Base-by-base conservation (phyloP, 30 jellyfish, hydroid and myxozoan genomes). In the Pseudorhiza aurosa region DNA sequence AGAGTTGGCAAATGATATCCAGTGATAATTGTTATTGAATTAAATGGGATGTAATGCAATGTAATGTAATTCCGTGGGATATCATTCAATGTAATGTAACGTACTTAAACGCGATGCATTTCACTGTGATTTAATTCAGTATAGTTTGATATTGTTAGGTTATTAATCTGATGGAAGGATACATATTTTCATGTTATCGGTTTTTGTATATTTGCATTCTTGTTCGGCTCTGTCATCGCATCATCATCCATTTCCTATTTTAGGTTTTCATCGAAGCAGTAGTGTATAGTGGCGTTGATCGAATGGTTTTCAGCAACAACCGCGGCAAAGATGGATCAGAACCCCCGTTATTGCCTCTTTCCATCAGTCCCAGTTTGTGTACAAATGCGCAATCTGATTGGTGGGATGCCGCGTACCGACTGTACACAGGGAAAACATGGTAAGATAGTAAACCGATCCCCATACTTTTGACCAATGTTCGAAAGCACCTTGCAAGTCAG, bases 371-470 rank as follows among this genome's bases (percentile, higher is more conserved):
- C 1, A 35, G 65, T 24, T 56, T 88, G 55, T 82, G 72, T 22
- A 88, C 92, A 24, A 44, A 40, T 10, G 11, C 74, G 19, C 95
- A 88, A 55, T 59, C 80, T 49, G 97, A 88, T 21, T 88, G 82
- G 83, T 88, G 97, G 97, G 82, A 88, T 18, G 88, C 97, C 8
- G 95, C 91, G 3, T 88, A 57, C 35, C 18, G 94, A n/a, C 59
- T 88, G 74, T 85, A 88, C 59, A 88, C 91, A 6, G 97, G 97
- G 10, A 88, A 88, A 58, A 71, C 89, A 0, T 91, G 97, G 97
- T 88, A 56, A 30, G 85, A 14, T 11, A n/a, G n/a, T n/a, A n/a
- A n/a, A n/a, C n/a, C n/a, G n/a, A n/a, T n/a, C n/a, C n/a, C n/a
- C n/a, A n/a, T n/a, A n/a, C n/a, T n/a, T n/a, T n/a, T n/a, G n/a